phyloP scores from a whole-genome alignment of 2,113 vertebrate genomes.

The Carassius carassius region DNA sequence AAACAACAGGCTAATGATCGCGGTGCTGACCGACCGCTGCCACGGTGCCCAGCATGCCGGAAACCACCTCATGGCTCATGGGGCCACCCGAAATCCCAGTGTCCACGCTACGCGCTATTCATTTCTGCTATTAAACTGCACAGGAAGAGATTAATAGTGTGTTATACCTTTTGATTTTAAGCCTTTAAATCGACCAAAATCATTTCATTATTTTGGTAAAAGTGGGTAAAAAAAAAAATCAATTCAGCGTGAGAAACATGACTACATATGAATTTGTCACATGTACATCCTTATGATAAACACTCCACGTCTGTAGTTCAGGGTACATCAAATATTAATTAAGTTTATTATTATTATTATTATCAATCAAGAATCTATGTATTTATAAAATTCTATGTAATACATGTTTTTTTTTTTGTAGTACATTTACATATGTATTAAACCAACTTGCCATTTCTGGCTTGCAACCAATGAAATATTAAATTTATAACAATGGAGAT shows the following conservation, averaged over 20 bases:
- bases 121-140: background rate
- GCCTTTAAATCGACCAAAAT: too few relatives aligned
- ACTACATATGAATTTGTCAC: background rate
- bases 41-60: too few relatives aligned
- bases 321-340: conserved; percentile 73
- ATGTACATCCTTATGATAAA: background rate
- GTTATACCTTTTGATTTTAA: background rate
- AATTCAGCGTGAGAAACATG: background rate
- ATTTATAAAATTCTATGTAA: background rate
- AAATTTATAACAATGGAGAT: background rate
- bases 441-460: background rate
- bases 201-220: background rate
- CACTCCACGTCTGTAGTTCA: conserved; percentile 62
- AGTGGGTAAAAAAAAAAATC: too few relatives aligned
- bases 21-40: conserved; percentile 96
- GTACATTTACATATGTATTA: background rate
- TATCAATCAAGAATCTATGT: background rate
- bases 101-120: conserved; percentile 45
- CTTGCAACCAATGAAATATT: background rate
- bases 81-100: conserved; percentile 73
- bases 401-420: background rate
- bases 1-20: conserved; percentile 99
- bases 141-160: background rate
- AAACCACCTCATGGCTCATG: conserved; percentile 45
- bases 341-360: too few relatives aligned